A percentile compares a stretch with the other conserved stretches of the same genome.
phyloP scores from a whole-genome alignment of 2,113 vertebrate species.

The Sylvicapra grimmia region DNA sequence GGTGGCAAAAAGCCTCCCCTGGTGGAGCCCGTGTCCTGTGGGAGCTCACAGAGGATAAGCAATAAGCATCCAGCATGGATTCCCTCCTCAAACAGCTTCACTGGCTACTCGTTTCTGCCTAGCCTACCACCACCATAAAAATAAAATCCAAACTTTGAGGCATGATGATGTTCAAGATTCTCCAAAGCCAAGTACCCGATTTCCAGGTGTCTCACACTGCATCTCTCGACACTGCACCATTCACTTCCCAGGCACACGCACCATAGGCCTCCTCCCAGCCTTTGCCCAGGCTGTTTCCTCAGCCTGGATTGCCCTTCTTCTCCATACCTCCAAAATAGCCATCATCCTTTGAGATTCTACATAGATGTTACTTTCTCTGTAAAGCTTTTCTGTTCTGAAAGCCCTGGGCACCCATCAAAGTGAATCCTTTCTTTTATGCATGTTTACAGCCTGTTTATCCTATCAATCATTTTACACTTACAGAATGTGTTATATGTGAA shows the following conservation, averaged over 20 bases:
- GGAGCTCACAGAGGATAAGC: background rate
- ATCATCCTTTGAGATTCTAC: background rate
- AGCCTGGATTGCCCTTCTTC: background rate
- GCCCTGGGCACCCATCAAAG: background rate
- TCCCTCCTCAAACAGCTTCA: background rate
- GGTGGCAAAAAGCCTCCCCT: background rate
- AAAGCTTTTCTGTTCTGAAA: constrained; percentile 33
- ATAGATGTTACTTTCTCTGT: background rate
- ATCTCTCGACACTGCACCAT: background rate
- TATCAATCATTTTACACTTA: constrained; percentile 42
- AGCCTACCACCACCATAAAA: background rate
- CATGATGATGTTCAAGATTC: background rate
- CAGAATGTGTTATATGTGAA: background rate
- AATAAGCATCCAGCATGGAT: background rate
- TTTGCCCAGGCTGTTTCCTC: background rate
- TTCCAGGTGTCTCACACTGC: background rate
- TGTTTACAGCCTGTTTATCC: constrained; percentile 18
- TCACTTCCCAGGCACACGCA: accelerated
- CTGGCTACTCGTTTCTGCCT: background rate
- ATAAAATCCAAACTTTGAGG: background rate
- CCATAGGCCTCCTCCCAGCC: accelerated
- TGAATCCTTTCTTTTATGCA: background rate
- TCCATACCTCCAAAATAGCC: background rate
- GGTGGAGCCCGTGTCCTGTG: accelerated
- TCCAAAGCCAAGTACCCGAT: background rate